These are phyloP conservation scores for Ptilonorhynchus violaceus DNA, from an alignment of 2,113 vertebrate genomes.

Conservation along the genomic window DNA sequence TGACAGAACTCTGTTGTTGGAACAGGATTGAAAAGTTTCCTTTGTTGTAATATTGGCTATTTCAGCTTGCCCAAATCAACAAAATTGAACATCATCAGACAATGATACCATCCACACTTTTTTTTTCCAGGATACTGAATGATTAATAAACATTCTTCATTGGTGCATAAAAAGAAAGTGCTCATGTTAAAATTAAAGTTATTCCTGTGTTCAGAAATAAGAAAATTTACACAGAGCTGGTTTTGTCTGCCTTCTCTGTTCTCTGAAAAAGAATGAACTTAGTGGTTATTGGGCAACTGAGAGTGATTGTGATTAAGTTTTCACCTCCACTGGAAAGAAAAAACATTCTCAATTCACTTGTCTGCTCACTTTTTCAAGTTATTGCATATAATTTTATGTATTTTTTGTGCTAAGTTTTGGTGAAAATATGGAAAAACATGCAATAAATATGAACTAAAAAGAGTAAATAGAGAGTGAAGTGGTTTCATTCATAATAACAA, in stretches of 20 bases:
- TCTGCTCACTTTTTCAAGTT: not conserved
- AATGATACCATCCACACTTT: not conserved
- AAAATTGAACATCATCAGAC: not conserved
- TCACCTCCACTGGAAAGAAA: not conserved
- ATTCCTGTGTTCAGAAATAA: not conserved
- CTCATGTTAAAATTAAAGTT: not conserved
- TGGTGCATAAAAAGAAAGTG: not conserved
- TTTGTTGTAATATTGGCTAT: not conserved
- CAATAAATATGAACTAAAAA: not conserved
- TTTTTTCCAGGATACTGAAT: not conserved
- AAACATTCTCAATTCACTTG: not conserved
- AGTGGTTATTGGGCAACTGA: not conserved
- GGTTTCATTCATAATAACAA: not conserved
- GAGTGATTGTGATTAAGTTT: not conserved
- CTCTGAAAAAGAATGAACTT: not conserved
- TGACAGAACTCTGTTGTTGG: not conserved
- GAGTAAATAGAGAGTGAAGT: not conserved
- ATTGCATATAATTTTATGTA: not conserved
- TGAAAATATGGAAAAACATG: not conserved
- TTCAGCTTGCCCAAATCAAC: not conserved
- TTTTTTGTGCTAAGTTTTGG: not conserved
- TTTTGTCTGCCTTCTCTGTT: not conserved
- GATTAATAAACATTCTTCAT: not conserved
- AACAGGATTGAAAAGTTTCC: not conserved
- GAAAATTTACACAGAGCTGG: rapidly evolving